These are phyloP conservation scores for Apeltes quadracus DNA, from an alignment of 2,113 vertebrate genomes.

Conservation along the genomic window DNA sequence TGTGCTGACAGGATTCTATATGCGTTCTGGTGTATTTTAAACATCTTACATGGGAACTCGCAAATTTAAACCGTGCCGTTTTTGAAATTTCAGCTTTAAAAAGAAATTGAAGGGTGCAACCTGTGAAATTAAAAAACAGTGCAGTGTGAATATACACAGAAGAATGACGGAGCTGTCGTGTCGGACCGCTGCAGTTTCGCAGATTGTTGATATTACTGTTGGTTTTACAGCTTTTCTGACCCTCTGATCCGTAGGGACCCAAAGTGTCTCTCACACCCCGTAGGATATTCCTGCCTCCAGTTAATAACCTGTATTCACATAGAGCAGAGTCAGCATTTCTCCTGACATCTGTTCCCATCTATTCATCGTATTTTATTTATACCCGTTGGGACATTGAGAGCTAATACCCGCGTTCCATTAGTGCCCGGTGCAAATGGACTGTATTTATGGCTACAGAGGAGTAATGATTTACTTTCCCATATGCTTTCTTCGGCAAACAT, in stretches of 20 bases:
- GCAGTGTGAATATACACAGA: not conserved
- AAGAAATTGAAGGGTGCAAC: not conserved
- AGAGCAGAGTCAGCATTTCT: not conserved
- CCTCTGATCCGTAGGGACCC: conserved; percentile 31
- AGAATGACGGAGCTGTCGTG: not conserved
- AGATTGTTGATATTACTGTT: conserved; percentile 56
- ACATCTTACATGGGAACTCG: conserved; percentile 62
- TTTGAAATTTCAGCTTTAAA: not conserved
- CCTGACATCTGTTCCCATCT: not conserved
- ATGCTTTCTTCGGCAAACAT: not conserved
- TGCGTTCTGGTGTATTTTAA: conserved; percentile 59
- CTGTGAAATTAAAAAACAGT: not conserved
- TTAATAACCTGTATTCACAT: not conserved
- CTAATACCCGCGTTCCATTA: not conserved
- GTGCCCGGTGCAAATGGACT: not conserved
- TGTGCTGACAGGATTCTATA: conserved; percentile 71
- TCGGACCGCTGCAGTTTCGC: conserved; percentile 33
- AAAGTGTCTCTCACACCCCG: conserved; percentile 18
- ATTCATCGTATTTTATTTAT: not conserved
- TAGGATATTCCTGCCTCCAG: conserved; percentile 13
- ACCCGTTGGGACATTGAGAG: not conserved
- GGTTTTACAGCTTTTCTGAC: conserved; percentile 53
- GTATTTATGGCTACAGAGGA: not conserved
- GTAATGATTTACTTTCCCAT: not conserved
- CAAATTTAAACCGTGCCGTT: conserved; percentile 56